Evolutionary conservation across 2,113 vertebrate species (phyloP), one percentile per base, ranked within the genome.

Genomic region (Elephantulus edwardii): DNA sequence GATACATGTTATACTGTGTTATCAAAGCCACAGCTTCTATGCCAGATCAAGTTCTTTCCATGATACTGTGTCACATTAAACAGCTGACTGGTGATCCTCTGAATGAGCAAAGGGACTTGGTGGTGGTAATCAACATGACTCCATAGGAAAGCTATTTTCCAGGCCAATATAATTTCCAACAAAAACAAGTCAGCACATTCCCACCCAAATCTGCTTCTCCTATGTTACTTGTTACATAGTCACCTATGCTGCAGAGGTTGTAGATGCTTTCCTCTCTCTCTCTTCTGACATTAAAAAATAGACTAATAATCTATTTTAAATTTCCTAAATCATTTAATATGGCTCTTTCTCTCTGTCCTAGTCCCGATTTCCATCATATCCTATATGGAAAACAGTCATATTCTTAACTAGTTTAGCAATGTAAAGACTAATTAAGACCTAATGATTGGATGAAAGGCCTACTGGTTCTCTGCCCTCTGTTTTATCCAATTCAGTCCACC

Each of bases 121-220:
- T 48, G 60, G 75, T 48, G 60, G 75, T 35, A 72, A 93, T 52
- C 52, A 88, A 85, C 58, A 90, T 80, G 86, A 93, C 71, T 86
- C 50, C 77, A 83, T 12, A 54, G n/a, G 64, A 66, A 88, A 93
- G 88, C 38, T 70, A 87, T 82, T 78, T 62, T 88, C 80, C 64
- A 68, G 30, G 54, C 35, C 86, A 94, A 48, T 44, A 81, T 89
- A 84, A 81, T 82, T 82, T 91, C 86, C 64, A 85, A 42, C 58
- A 86, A 70, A 40, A 33, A 3, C 62, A 74, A 86, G 71, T 78
- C 82, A 85, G 71, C 75, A 79, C 58, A 77, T 82, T 82, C 62
- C 54, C 56, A 85, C 38, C 54, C 78, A n/a, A 72, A 50, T 22
- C 48, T 93, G 75, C 70, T n/a, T 50, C 40, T 89, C 74, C 82